A percentile compares a stretch with the other conserved stretches of the same genome.
phyloP scores from a whole-genome alignment of 2,797 vertebrate species.

The Microcaecilia unicolor region DNA sequence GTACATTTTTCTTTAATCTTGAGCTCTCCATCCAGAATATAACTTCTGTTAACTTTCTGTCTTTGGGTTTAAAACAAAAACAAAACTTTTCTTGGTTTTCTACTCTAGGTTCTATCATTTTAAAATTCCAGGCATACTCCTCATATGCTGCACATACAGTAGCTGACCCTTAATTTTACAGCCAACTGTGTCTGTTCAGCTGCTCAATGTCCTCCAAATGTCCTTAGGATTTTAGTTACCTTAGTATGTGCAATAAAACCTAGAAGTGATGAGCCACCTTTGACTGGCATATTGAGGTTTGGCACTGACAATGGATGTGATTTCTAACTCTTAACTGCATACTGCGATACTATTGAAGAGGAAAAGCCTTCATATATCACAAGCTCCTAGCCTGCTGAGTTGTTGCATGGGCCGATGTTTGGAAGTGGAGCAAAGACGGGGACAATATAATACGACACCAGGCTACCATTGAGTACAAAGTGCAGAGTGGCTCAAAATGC shows the following conservation, averaged over 20 bases:
- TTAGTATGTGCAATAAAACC: slow-evolving; percentile 7
- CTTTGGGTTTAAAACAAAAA: too few species aligned
- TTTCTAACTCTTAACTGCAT: slow-evolving; percentile 1
- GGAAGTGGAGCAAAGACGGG: slow-evolving; percentile 9
- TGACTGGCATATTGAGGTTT: slow-evolving; percentile 6
- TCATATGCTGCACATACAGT: background rate
- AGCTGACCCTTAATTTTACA: background rate
- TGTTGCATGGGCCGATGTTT: background rate
- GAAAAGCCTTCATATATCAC: background rate
- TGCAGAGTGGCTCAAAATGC: too few species aligned
- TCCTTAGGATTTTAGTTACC: background rate
- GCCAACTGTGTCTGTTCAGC: background rate
- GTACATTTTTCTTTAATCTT: too few species aligned
- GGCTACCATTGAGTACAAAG: too few species aligned
- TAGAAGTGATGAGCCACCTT: slow-evolving; percentile 6
- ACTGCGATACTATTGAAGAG: slow-evolving; percentile 1
- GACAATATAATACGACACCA: slow-evolving; percentile 3
- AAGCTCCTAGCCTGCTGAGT: background rate
- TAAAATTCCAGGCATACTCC: background rate
- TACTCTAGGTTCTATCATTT: background rate
- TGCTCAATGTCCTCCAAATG: slow-evolving; percentile 4
- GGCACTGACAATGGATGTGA: slow-evolving; percentile 4
- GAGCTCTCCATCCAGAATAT: too few species aligned
- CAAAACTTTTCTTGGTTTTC: too few species aligned
- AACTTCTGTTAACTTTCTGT: too few species aligned